phyloP scores from a whole-genome alignment of 2,797 vertebrate species.

The Mergus octosetaceus region DNA sequence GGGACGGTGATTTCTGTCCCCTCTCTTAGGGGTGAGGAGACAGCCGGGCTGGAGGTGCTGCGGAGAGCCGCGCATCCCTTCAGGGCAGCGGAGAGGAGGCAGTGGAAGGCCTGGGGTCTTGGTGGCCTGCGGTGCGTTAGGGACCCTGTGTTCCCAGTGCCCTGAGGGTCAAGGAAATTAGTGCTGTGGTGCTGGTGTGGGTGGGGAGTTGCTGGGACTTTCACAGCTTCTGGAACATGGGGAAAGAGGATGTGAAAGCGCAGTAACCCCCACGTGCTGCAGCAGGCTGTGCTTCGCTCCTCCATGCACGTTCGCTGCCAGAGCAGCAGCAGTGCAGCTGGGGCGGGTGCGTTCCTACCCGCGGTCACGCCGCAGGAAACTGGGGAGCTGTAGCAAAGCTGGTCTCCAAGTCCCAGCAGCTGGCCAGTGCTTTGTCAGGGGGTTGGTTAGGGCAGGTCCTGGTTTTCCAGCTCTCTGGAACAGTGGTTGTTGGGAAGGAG shows the following conservation, averaged over 20 bases:
- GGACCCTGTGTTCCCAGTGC: background rate
- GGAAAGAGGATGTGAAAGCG: background rate
- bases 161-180: background rate
- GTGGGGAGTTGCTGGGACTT: background rate
- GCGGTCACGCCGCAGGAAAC: background rate
- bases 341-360: background rate
- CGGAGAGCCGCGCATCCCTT: background rate
- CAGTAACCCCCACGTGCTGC: background rate
- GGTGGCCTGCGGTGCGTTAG: background rate
- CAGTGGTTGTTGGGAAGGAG: background rate
- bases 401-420: background rate
- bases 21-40: background rate
- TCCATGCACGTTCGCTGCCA: background rate
- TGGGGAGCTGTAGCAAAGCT: background rate
- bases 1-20: background rate
- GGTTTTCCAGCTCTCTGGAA: background rate
- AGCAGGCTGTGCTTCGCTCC: background rate
- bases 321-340: background rate
- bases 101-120: background rate
- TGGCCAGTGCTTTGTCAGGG: background rate
- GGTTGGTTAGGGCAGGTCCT: background rate
- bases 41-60: background rate
- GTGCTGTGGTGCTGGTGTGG: background rate
- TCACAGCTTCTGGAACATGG: background rate
- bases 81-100: background rate